These are phyloP conservation scores for Lathronympha strigana DNA, from an alignment of 2,888 invertebrate genomes.

Conservation along the genomic window DNA sequence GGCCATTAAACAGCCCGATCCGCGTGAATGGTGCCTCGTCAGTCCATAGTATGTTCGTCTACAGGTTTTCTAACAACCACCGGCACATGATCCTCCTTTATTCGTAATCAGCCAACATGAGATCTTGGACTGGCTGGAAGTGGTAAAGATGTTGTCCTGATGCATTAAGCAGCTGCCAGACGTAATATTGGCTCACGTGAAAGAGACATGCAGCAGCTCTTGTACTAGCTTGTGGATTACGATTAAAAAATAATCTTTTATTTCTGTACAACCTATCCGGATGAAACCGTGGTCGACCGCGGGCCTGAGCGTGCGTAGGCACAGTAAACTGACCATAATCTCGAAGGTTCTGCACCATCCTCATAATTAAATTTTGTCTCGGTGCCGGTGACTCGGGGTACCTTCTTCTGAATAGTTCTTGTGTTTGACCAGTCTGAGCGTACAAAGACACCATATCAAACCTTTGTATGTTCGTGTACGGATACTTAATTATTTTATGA, in stretches of 20 bases:
- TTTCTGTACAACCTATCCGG: conserved; percentile 15
- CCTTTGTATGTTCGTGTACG: conserved; percentile 3
- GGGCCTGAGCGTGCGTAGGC: conserved; percentile 3
- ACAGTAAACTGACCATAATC: conserved; percentile 7
- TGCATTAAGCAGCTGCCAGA: background rate
- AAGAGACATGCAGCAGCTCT: conserved; percentile 17
- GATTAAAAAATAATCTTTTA: conserved; percentile 6
- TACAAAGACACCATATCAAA: conserved; percentile 3
- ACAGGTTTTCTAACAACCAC: conserved; percentile 17
- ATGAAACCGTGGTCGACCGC: conserved; percentile 11
- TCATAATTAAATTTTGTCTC: conserved; percentile 6
- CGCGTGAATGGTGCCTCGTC: conserved; percentile 2
- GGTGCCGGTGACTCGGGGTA: background rate
- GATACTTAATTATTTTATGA: too few relatives aligned
- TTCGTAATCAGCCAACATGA: conserved; percentile 3
- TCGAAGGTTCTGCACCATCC: conserved; percentile 10
- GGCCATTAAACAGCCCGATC: conserved; percentile 14
- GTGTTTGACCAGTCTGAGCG: background rate
- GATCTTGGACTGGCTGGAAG: conserved; percentile 17
- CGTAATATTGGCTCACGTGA: conserved; percentile 18
- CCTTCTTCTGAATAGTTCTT: background rate
- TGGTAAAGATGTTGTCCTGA: conserved; percentile 8
- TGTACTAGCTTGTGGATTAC: conserved; percentile 24
- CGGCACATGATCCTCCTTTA: conserved; percentile 12
- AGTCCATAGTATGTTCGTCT: conserved; percentile 6